Evolutionary conservation across 2,113 vertebrate genomes (phyloP).

Genomic region (Thinocorus orbignyianus): DNA sequence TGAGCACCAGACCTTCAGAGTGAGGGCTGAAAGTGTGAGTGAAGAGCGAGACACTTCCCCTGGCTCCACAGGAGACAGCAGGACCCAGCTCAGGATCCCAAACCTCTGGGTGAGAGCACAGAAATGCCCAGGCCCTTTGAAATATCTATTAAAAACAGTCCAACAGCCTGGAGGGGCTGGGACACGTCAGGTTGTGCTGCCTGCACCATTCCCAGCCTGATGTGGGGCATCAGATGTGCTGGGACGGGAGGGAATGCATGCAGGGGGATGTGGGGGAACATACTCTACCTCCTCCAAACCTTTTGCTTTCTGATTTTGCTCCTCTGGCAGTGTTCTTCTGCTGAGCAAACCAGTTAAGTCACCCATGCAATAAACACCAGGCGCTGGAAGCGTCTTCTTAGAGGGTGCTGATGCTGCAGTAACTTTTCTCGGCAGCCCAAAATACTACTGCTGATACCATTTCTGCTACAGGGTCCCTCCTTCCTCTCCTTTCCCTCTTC

Average conservation of each 20-base stretch:
- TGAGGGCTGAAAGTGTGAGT: not conserved
- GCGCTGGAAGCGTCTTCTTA: not conserved
- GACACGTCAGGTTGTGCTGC: accelerated
- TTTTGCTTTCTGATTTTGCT: not conserved
- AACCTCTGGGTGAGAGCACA: not conserved
- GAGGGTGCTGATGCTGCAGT: not conserved
- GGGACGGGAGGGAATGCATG: not conserved
- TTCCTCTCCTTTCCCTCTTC: not conserved
- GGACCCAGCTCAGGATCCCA: not conserved
- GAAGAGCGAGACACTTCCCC: not conserved
- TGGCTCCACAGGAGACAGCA: accelerated
- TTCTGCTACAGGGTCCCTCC: not conserved
- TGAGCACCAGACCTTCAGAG: not conserved
- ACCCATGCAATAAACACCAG: not conserved
- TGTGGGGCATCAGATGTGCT: not conserved
- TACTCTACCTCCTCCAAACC: not conserved
- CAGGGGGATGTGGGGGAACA: accelerated
- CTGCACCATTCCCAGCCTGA: not conserved
- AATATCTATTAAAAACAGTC: not conserved
- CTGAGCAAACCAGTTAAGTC: not conserved
- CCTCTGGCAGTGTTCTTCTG: not conserved
- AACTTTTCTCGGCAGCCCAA: not conserved
- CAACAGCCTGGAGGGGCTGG: not conserved
- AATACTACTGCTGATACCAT: not conserved
- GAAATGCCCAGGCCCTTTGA: not conserved